These are phyloP conservation scores for Trichoplax adhaerens DNA, from an alignment of 37 sponge, comb jelly and placozoan genomes.

Conservation along the genomic window DNA sequence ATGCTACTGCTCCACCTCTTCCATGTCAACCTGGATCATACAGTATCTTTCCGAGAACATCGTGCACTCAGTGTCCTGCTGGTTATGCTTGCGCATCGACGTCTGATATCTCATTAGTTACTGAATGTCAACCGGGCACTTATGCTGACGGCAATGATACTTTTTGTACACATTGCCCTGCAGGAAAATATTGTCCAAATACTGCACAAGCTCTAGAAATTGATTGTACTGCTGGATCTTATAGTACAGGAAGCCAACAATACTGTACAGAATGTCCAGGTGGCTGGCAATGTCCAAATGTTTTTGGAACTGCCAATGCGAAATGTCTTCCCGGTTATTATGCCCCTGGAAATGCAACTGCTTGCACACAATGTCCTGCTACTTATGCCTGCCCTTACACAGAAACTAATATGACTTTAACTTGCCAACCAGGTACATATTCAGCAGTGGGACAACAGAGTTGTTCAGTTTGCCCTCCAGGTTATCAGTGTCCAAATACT, in stretches of 20 bases:
- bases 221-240: slow-evolving; percentile 1
- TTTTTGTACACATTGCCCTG: slow-evolving; percentile 12
- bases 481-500: too few relatives aligned
- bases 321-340: slow-evolving; percentile 16
- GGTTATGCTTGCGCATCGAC: background rate
- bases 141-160: too few relatives aligned
- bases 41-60: background rate
- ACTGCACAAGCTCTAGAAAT: background rate
- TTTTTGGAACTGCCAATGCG: background rate
- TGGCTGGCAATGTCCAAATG: too few relatives aligned
- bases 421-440: slow-evolving; percentile 12
- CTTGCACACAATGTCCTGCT: slow-evolving; percentile 15
- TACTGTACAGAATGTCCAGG: too few relatives aligned
- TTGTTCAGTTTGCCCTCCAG: too few relatives aligned
- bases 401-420: background rate
- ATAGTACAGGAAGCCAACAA: background rate
- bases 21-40: slow-evolving; percentile 2
- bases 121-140: too few relatives aligned
- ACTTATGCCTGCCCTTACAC: slow-evolving; percentile 6
- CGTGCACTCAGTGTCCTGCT: slow-evolving; percentile 5
- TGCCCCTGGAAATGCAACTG: background rate
- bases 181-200: slow-evolving; percentile 19
- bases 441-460: slow-evolving; percentile 1
- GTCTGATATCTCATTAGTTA: background rate
- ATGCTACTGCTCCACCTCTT: background rate